These are phyloP conservation scores for Drosophila cognata DNA, from an alignment of 2,888 invertebrate genomes.

Conservation along the genomic window DNA sequence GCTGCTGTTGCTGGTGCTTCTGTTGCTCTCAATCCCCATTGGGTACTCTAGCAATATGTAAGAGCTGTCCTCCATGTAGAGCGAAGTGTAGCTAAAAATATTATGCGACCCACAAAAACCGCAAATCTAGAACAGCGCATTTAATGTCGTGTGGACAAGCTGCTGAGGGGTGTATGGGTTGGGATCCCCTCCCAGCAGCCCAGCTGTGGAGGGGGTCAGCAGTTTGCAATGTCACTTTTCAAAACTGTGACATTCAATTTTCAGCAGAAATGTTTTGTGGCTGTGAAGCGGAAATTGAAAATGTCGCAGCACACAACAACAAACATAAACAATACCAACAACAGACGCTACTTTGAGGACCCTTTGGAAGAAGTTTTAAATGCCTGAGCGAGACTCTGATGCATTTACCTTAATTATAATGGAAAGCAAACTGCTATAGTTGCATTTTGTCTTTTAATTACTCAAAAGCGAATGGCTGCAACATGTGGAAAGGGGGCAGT, in stretches of 20 bases:
- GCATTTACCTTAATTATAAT: conserved; percentile 48
- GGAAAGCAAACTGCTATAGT: conserved; percentile 51
- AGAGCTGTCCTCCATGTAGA: conserved; percentile 34
- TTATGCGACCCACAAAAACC: conserved; percentile 63
- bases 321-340: background rate
- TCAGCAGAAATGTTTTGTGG: conserved; percentile 63
- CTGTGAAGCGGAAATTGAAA: conserved; percentile 75
- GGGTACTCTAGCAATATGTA: conserved; percentile 21
- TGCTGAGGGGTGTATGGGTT: background rate
- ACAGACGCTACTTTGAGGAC: conserved; percentile 3
- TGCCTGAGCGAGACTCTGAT: background rate
- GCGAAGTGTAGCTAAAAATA: conserved; percentile 45
- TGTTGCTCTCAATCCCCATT: conserved; percentile 24
- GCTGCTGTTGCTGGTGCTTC: conserved; percentile 15
- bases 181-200: no score
- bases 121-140: conserved; percentile 65
- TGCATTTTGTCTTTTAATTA: conserved; percentile 63
- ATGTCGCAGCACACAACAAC: conserved; percentile 45
- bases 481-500: conserved; percentile 21
- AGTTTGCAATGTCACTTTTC: conserved; percentile 58
- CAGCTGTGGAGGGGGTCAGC: conserved; percentile 3
- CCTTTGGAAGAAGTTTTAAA: conserved; percentile 29
- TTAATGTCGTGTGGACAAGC: conserved; percentile 41
- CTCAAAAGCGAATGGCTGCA: conserved; percentile 45
- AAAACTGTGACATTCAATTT: conserved; percentile 77